Percentiles rank a stretch among this genome's conserved stretches.
These are phyloP conservation scores for Micromussa lordhowensis DNA, from an alignment of 92 coral and sea anemone species.

Conservation along the genomic window DNA sequence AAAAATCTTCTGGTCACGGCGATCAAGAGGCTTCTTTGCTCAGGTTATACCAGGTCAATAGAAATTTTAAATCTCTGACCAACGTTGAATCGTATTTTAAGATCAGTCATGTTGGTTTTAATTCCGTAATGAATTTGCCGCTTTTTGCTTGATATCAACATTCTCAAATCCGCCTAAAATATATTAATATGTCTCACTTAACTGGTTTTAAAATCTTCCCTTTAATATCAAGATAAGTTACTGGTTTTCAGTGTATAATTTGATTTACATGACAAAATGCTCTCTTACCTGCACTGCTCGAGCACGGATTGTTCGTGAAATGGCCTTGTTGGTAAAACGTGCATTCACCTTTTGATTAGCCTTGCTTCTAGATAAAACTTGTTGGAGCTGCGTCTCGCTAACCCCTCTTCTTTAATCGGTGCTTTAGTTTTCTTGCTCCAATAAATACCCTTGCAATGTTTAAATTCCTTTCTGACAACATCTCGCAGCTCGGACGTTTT, in stretches of 20 bases:
- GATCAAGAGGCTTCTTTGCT: too few species aligned
- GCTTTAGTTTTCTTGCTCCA: slow-evolving; percentile 12
- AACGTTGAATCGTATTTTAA: too few species aligned
- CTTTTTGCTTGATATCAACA: too few species aligned
- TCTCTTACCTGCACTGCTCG: slow-evolving; percentile 39
- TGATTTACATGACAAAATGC: background rate
- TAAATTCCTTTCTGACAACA: slow-evolving; percentile 34
- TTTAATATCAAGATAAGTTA: background rate
- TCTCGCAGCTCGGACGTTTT: slow-evolving; percentile 24
- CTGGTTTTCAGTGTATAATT: background rate
- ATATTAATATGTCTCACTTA: background rate
- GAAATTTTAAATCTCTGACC: too few species aligned
- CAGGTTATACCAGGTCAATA: too few species aligned
- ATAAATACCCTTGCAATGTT: slow-evolving; percentile 35
- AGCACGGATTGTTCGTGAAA: slow-evolving; percentile 43
- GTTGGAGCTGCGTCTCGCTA: slow-evolving; percentile 34
- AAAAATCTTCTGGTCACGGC: too few species aligned
- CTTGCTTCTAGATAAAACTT: slow-evolving; percentile 26
- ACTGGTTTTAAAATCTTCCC: background rate
- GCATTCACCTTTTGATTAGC: slow-evolving; percentile 29
- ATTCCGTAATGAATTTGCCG: too few species aligned
- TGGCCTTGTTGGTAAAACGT: slow-evolving; percentile 33
- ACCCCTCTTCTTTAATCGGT: slow-evolving; percentile 29
- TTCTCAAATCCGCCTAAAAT: background rate
- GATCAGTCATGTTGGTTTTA: too few species aligned